Evolutionary conservation across 2,113 vertebrate genomes (phyloP), one percentile per base, ranked within the genome.

Genomic region (Echinops telfairi): DNA sequence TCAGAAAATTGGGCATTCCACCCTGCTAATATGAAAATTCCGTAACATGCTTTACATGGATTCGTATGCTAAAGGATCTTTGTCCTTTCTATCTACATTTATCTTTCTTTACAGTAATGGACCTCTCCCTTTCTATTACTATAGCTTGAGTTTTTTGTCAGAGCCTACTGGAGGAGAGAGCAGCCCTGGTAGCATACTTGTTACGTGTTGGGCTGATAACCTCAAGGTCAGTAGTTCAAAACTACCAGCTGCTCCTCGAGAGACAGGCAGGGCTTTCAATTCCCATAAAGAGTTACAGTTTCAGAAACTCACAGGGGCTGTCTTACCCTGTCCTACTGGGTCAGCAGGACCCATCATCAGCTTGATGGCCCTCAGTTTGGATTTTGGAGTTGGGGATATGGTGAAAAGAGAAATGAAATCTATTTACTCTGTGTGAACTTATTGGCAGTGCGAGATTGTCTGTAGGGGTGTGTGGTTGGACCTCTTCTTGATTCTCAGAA

Each of bases 111-210:
- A 86, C 43, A 84, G 66, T 86, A 76, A 60, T 31, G 86, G 84
- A 91, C 57, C 31, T 11, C n/a, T 11, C n/a, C 43, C 31, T 36
- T 94, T 29, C 19, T 91, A 73, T 84, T 91, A 83, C 38, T 68
- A 66, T 77, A 83, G 38, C 58, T 96, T 89, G 66, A 66, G 71
- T 47, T 94, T 40, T 93, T 91, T 82, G 31, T 73, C 92, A 91
- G 60, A 2, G 14, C 31, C 11, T 94, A 15, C 11, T 57, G 88
- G 47, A 53, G 47, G 47, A 53, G 12, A 53, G 47, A 53, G 70
- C 3, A 53, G 10, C 47, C 47, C 47, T 53, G 47, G 47, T 53
- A 53, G 47, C 47, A 53, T 53, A 53, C 47, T 53, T 10, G 47
- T 53, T 53, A 53, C 47, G 12, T 53, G 47, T 10, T 53, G 47